These are phyloP conservation scores for Octodonta nipae DNA, from an alignment of 2,888 invertebrate species.

Conservation along the genomic window DNA sequence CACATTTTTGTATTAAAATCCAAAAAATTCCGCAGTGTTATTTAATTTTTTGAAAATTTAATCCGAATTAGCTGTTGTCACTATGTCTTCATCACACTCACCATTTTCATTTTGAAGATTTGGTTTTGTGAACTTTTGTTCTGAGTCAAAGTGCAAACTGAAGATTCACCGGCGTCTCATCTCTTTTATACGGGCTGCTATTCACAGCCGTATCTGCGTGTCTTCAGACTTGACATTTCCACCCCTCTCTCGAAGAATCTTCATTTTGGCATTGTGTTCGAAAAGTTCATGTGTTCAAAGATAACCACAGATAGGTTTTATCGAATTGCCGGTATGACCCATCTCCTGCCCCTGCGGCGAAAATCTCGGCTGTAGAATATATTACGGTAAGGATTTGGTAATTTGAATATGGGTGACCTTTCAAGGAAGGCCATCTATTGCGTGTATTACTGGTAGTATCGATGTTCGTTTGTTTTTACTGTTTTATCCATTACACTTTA, in stretches of 20 bases:
- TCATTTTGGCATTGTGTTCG: conserved; percentile 20
- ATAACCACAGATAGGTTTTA: conserved; percentile 4
- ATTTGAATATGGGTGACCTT: conserved; percentile 5
- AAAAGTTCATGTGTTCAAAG: conserved; percentile 16
- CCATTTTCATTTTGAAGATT: conserved; percentile 19
- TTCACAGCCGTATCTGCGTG: conserved; percentile 14
- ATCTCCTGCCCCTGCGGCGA: conserved; percentile 6
- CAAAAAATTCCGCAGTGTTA: background rate
- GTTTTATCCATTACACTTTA: too few relatives aligned
- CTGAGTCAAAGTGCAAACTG: conserved; percentile 14
- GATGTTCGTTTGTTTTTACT: too few relatives aligned
- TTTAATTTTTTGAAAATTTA: background rate
- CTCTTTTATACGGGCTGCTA: conserved; percentile 19
- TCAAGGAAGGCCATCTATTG: conserved; percentile 6
- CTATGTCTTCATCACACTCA: conserved; percentile 11
- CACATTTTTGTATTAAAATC: background rate
- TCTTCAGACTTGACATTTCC: conserved; percentile 22
- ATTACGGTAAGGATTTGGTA: conserved; percentile 4
- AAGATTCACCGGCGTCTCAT: conserved; percentile 14
- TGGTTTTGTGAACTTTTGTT: conserved; percentile 7
- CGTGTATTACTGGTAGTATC: too few relatives aligned
- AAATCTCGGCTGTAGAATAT: background rate
- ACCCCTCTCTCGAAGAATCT: conserved; percentile 20
- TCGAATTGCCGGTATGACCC: too few relatives aligned
- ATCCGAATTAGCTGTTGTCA: background rate